Conservation (phyloP, 2,113 vertebrate species). For the Fulmarus glacialis region DNA sequence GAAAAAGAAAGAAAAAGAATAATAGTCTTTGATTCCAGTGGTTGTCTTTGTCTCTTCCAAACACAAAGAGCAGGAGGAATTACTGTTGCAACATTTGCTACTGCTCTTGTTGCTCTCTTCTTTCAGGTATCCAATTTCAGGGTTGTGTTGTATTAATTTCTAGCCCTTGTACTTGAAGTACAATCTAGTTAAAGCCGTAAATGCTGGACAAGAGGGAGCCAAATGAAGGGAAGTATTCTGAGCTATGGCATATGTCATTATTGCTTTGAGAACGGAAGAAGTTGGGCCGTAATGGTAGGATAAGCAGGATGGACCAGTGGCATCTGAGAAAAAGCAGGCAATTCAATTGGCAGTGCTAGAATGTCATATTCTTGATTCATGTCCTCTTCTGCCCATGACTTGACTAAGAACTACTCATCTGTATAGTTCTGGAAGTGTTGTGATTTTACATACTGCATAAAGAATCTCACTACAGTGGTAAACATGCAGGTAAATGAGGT, state of each 20-base stretch:
- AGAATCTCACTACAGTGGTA: background rate
- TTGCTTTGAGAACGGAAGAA: background rate
- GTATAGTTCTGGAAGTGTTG: background rate
- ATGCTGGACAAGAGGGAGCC: background rate
- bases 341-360: background rate
- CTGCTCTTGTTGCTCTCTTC: background rate
- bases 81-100: background rate
- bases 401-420: background rate
- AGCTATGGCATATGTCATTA: accelerated
- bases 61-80: background rate
- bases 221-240: background rate
- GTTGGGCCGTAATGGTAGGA: background rate
- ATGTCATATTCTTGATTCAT: background rate
- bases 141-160: background rate
- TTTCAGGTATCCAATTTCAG: background rate
- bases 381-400: background rate
- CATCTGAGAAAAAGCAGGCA: background rate
- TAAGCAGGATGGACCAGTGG: background rate
- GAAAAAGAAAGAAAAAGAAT: background rate
- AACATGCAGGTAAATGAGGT: background rate
- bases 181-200: background rate
- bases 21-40: background rate
- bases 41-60: background rate
- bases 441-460: background rate
- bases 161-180: background rate